Evolutionary conservation across 2,113 vertebrate species (phyloP).

Genomic region (Zootoca vivipara): DNA sequence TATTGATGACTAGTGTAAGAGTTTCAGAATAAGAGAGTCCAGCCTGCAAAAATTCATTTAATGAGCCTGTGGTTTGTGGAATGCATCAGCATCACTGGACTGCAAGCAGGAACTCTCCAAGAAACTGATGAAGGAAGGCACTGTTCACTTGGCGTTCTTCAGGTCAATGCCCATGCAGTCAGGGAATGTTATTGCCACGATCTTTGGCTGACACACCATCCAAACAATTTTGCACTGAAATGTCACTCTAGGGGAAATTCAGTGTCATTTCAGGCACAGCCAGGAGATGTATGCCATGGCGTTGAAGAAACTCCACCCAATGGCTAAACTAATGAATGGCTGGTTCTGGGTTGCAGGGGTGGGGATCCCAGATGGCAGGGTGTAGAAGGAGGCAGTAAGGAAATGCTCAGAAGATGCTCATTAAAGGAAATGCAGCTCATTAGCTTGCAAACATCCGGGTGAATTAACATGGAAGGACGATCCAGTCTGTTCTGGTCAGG

Average conservation of each 20-base stretch:
- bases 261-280: background rate
- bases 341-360: no score
- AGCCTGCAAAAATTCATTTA: background rate
- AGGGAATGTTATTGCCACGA: background rate
- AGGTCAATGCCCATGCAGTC: background rate
- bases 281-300: no score
- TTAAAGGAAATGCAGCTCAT: no score
- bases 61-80: background rate
- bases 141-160: background rate
- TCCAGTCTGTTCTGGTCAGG: no score
- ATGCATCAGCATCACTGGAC: background rate
- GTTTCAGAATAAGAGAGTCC: background rate
- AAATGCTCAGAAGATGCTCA: no score
- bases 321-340: no score
- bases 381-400: no score
- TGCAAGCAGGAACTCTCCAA: background rate
- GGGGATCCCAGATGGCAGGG: no score
- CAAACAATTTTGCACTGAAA: background rate
- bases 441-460: no score
- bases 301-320: background rate
- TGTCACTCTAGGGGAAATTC: background rate
- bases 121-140: background rate
- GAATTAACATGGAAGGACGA: no score
- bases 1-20: background rate
- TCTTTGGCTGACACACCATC: no score